phyloP scores from a whole-genome alignment of 2,888 invertebrate species.

The Melieria crassipennis region DNA sequence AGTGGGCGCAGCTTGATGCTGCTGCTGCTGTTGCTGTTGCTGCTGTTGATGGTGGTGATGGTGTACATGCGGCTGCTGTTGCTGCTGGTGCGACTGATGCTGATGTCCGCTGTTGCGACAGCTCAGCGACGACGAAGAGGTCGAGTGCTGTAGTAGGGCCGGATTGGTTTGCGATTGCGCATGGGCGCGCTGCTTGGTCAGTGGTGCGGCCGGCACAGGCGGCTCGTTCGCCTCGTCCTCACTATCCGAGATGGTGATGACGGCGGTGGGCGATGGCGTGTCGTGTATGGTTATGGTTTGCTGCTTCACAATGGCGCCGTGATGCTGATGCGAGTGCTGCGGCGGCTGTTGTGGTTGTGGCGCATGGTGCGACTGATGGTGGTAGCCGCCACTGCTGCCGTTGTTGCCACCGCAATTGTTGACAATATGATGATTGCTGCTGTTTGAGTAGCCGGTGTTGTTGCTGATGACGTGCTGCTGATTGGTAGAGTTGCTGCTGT shows the following conservation, averaged over 20 bases:
- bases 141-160: slow-evolving; percentile 57
- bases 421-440: slow-evolving; percentile 52
- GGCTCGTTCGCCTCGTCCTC: slow-evolving; percentile 80
- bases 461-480: slow-evolving; percentile 53
- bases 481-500: slow-evolving; percentile 45
- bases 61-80: slow-evolving; percentile 45
- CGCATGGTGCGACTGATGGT: slow-evolving; percentile 47
- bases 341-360: slow-evolving; percentile 41
- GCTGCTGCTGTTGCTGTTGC: slow-evolving; percentile 43
- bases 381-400: slow-evolving; percentile 48
- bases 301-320: slow-evolving; percentile 59
- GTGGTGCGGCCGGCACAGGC: slow-evolving; percentile 45
- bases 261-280: slow-evolving; percentile 94
- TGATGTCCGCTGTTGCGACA: slow-evolving; percentile 49
- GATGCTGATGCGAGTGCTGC: slow-evolving; percentile 46
- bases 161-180: slow-evolving; percentile 63
- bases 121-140: slow-evolving; percentile 53
- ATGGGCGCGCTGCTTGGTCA: slow-evolving; percentile 61
- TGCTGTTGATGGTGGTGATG: slow-evolving; percentile 63
- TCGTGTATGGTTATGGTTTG: slow-evolving; percentile 95
- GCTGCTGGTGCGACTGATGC: slow-evolving; percentile 47
- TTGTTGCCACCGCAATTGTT: slow-evolving; percentile 51
- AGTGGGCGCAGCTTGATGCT: slow-evolving; percentile 41
- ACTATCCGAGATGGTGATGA: slow-evolving; percentile 95
- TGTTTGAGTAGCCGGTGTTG: slow-evolving; percentile 45